Evolutionary conservation across 2,113 vertebrate genomes (phyloP).

Genomic region (Leptocoma aspasia): DNA sequence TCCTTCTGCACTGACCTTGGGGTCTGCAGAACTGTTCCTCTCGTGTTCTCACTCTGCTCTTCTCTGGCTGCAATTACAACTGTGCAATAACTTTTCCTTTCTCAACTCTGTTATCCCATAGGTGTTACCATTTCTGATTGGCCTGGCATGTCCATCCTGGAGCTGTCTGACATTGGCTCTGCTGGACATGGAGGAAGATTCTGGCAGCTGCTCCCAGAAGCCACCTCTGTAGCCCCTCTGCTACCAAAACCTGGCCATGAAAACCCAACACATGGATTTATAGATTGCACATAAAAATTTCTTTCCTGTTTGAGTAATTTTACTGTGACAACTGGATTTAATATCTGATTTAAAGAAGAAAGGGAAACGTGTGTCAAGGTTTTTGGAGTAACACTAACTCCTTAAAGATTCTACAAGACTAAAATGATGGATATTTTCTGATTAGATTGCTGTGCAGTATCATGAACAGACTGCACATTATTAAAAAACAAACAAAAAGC

Average conservation of each 20-base stretch:
- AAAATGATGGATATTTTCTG: background rate
- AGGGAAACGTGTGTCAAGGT: background rate
- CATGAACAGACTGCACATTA: background rate
- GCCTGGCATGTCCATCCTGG: background rate
- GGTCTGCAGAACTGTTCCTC: background rate
- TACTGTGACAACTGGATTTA: background rate
- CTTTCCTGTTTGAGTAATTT: background rate
- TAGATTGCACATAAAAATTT: background rate
- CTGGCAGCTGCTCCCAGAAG: background rate
- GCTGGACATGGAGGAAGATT: background rate
- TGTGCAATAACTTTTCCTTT: background rate
- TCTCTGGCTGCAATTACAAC: background rate
- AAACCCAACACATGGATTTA: background rate
- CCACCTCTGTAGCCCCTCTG: fast-evolving
- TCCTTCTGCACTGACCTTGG: background rate
- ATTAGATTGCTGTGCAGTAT: background rate
- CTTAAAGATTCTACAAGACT: background rate
- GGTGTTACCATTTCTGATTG: background rate
- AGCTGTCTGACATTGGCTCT: background rate
- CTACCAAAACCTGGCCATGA: background rate
- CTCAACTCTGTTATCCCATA: background rate
- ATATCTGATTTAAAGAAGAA: background rate
- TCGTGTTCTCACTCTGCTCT: fast-evolving
- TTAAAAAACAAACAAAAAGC: background rate
- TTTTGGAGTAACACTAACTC: background rate